Evolutionary conservation across 2,797 vertebrate genomes (phyloP).

Genomic region (Phataginus tetradactyla): DNA sequence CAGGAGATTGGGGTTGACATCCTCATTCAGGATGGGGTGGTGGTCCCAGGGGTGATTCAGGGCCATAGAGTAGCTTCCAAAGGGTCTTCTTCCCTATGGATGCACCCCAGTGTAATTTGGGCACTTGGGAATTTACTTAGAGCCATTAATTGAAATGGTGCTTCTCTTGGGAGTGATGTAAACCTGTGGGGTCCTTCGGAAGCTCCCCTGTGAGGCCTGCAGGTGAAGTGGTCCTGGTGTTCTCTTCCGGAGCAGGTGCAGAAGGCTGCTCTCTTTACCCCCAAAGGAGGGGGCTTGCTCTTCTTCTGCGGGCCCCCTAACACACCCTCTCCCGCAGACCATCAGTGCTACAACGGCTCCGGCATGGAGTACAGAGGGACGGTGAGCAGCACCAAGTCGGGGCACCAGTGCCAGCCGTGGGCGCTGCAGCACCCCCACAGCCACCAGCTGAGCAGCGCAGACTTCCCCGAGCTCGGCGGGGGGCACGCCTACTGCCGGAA

Average conservation of each 20-base stretch:
- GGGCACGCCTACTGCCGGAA: slow-evolving; percentile 97
- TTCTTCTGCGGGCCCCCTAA: not conserved
- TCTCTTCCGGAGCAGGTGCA: not conserved
- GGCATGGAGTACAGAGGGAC: slow-evolving; percentile 95
- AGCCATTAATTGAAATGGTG: not conserved
- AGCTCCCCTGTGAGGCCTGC: not conserved
- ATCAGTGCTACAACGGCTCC: slow-evolving; percentile 96
- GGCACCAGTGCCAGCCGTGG: slow-evolving; percentile 95
- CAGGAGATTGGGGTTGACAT: not conserved
- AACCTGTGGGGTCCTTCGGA: not conserved
- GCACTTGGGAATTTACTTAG: not conserved
- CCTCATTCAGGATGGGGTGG: not conserved
- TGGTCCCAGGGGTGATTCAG: not conserved
- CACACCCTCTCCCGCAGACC: slow-evolving; percentile 84
- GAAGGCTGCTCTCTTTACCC: fast-evolving
- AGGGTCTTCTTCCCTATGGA: fast-evolving
- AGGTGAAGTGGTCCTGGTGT: not conserved
- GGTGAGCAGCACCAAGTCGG: slow-evolving; percentile 91
- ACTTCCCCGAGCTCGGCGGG: slow-evolving; percentile 94
- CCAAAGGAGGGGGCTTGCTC: fast-evolving
- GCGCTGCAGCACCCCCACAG: slow-evolving; percentile 93
- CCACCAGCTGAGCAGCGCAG: slow-evolving; percentile 90
- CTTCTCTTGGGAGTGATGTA: not conserved
- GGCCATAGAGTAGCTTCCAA: not conserved
- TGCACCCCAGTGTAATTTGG: not conserved